Base-by-base conservation (phyloP, 2,113 vertebrate species). In the Neodontobutis hainanensis region DNA sequence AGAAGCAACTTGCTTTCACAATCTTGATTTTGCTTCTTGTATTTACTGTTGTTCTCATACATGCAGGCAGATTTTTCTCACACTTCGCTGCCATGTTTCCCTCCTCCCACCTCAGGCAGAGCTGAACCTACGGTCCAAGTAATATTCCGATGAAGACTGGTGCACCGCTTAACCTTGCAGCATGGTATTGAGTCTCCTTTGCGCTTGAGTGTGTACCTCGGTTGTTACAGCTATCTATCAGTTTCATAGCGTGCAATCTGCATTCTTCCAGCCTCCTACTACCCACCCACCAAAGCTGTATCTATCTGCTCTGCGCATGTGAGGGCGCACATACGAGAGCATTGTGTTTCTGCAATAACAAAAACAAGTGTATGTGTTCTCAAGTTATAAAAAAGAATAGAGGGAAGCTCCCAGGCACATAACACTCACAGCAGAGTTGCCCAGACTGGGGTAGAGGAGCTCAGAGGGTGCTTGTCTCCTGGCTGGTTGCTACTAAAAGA, bases 181-280 rank as follows among this genome's bases (percentile, higher is more conserved):
- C 78, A 68, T 56, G 16, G 56, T 71, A 75, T 67, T 70, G 63
- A 85, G 82, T 87, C 78, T 87, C 85, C 85, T 87, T 85, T 84
- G 83, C 64, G 80, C 83, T 86, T 86, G 61, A 84, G 82, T 86
- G 81, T 89, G 85, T 79, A 84, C 68, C 80, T 79, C 74, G 80
- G 66, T 81, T 83, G 83, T 82, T 84, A 82, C 74, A 81, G 82
- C 84, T 78, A 86, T 89, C 87, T 79, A 83, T 89, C 81, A 83
- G 85, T 85, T 91, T 89, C 84, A 89, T 83, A 87, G 85, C 84
- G 81, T 75, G 84, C 81, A 84, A 90, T 90, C 89, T 86, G 78
- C 84, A 87, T 90, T 81, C 74, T 65, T 79, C 76, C 80, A 82
- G 73, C 86, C 87, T 88, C 86, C 90, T 86, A 85, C 86, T 61